These are phyloP conservation scores for Eurytoma californica DNA, from an alignment of 2,888 invertebrate species.

Conservation along the genomic window DNA sequence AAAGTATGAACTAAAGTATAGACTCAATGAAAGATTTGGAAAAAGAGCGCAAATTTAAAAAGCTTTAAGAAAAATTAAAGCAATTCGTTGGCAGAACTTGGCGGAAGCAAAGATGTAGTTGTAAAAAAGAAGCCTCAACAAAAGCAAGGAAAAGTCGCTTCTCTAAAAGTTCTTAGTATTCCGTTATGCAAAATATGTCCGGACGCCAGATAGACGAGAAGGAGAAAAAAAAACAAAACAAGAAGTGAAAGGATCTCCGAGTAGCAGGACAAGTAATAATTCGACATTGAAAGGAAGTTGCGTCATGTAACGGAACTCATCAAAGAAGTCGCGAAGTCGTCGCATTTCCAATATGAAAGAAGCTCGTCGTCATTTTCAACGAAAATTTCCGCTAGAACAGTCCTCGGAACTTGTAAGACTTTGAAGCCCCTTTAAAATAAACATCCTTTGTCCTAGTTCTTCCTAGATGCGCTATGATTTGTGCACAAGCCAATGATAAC, in stretches of 20 bases:
- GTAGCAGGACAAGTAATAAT: constrained; percentile 21
- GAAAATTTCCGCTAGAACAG: too few relatives aligned
- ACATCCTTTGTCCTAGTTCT: constrained; percentile 24
- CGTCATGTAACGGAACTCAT: constrained; percentile 8
- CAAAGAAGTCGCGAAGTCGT: constrained; percentile 1
- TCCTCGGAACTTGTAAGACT: background rate
- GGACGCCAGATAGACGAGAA: background rate
- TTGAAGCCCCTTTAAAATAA: constrained; percentile 27
- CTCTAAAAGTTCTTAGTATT: background rate
- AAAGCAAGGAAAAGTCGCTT: background rate
- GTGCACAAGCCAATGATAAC: too few relatives aligned
- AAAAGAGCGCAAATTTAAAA: too few relatives aligned
- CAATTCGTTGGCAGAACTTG: background rate
- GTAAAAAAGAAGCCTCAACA: background rate
- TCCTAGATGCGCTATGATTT: too few relatives aligned
- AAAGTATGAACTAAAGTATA: too few relatives aligned
- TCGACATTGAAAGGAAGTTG: constrained; percentile 28
- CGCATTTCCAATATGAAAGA: constrained; percentile 22
- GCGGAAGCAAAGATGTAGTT: background rate
- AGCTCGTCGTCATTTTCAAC: background rate
- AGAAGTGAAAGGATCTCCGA: background rate
- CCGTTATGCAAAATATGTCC: constrained; percentile 7
- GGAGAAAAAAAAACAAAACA: background rate
- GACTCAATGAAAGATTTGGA: too few relatives aligned
- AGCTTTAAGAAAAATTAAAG: too few relatives aligned